Conservation (phyloP, 30 jellyfish, hydroid and myxozoan genomes). For the Hydractinia echinata region DNA sequence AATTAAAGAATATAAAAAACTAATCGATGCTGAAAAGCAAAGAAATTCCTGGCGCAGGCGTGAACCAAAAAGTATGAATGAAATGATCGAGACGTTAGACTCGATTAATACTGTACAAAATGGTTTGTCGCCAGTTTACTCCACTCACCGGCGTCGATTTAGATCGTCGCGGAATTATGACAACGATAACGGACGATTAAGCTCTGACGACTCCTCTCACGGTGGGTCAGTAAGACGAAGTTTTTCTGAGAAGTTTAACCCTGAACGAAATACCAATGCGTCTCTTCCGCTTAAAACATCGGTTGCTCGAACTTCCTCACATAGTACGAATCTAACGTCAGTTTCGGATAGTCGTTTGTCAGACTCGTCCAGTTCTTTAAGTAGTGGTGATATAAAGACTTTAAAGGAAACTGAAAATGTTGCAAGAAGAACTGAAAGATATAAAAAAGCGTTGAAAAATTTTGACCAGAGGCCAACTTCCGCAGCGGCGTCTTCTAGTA, state of each 20-base stretch:
- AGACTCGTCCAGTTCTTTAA: neutral
- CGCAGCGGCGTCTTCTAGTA: neutral
- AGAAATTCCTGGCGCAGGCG: slow-evolving; percentile 21
- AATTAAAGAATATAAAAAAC: slow-evolving; percentile 30
- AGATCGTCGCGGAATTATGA: slow-evolving; percentile 13
- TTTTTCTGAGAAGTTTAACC: neutral
- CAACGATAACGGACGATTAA: neutral
- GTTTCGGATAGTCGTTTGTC: slow-evolving; percentile 4
- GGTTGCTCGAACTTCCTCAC: neutral
- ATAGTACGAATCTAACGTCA: slow-evolving; percentile 1
- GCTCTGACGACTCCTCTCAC: neutral
- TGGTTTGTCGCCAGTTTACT: slow-evolving; percentile 14
- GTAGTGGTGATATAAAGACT: slow-evolving; percentile 2
- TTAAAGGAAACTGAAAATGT: neutral
- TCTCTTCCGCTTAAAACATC: neutral
- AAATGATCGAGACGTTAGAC: slow-evolving; percentile 40
- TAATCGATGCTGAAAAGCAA: slow-evolving; percentile 43
- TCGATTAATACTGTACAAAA: slow-evolving; percentile 8
- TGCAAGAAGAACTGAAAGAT: neutral
- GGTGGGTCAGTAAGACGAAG: neutral
- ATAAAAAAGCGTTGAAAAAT: slow-evolving; percentile 11
- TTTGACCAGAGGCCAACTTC: neutral
- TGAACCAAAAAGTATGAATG: slow-evolving; percentile 38
- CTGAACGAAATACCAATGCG: neutral
- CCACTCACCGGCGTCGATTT: slow-evolving; percentile 29